Base-by-base conservation (phyloP, 2,888 invertebrate species). In the Furcula furcula region DNA sequence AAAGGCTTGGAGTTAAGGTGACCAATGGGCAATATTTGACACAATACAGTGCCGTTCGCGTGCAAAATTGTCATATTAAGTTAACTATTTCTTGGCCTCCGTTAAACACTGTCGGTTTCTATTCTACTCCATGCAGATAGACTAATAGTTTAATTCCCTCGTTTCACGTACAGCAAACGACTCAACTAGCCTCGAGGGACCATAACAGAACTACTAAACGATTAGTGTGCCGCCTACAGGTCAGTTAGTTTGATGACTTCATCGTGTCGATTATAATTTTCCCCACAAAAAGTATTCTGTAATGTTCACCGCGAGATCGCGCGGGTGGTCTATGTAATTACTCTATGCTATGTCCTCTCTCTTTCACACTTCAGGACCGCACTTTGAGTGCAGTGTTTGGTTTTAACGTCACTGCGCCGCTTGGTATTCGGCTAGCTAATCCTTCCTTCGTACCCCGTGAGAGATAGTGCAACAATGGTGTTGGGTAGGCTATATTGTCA, bases 251-350 rank as follows among this genome's bases (percentile, higher is more conserved):
- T 82, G 84, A 85, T 83, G 81, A 68, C 84, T 84, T 83, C 79
- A 84, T 85, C 79, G 74, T 74, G 65, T 68, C 62, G 60, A 76
- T 73, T 74, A 78, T 73, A 70, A 73, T 73, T 71, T 72, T 59
- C 54, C 36, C 59, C 58, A 75, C 70, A 76, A 77, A 82, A 78
- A 80, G 55, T 54, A 51, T 58, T 60, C 58, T 54, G 65, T 76
- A 76, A 81, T 78, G 65, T 69, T 50, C 55, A 41, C 52, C 48
- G 64, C 55, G 57, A 63, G 63, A 71, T 70, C 76, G 63, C 67
- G 62, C 74, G 83, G 83, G 84, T 83, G 84, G 84, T 81, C 83
- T 67, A 61, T 69, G 67, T 81, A 76, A 82, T 82, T 81, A 81
- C 76, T 53, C 46, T 46, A 39, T n/a, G n/a, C n/a, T 34, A 56